These are phyloP conservation scores for Chromis chromis DNA, from an alignment of 2,797 vertebrate species.

Conservation along the genomic window DNA sequence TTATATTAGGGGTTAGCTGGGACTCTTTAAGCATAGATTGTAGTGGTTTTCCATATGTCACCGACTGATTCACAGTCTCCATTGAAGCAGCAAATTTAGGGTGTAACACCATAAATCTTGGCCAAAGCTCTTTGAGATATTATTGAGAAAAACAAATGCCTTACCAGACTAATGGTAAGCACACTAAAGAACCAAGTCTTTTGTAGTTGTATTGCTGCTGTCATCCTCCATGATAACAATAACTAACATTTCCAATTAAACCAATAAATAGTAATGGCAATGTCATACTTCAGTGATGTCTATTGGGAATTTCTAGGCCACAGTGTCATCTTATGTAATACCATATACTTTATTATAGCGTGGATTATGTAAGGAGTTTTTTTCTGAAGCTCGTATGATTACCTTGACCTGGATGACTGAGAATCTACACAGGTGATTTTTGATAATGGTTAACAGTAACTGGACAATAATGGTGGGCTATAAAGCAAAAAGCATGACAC, in stretches of 20 bases:
- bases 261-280: not conserved
- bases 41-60: conserved; percentile 52
- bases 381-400: too few species aligned
- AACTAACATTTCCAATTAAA: not conserved
- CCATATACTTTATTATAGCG: not conserved
- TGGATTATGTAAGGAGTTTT: too few species aligned
- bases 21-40: conserved; percentile 51
- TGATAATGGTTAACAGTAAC: too few species aligned
- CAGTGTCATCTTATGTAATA: not conserved
- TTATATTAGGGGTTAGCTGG: conserved; percentile 55
- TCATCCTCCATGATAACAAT: not conserved
- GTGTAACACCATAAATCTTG: conserved; percentile 42
- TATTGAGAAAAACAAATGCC: conserved; percentile 23
- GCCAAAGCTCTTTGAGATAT: conserved; percentile 34
- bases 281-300: not conserved
- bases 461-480: too few species aligned
- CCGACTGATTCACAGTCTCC: conserved; percentile 45
- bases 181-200: conserved; percentile 5
- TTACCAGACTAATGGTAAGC: conserved; percentile 11
- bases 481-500: too few species aligned
- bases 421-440: too few species aligned
- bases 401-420: too few species aligned
- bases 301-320: not conserved
- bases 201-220: not conserved
- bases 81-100: conserved; percentile 46